Conservation (phyloP, 2,797 vertebrate species). For the Thamnophis elegans region DNA sequence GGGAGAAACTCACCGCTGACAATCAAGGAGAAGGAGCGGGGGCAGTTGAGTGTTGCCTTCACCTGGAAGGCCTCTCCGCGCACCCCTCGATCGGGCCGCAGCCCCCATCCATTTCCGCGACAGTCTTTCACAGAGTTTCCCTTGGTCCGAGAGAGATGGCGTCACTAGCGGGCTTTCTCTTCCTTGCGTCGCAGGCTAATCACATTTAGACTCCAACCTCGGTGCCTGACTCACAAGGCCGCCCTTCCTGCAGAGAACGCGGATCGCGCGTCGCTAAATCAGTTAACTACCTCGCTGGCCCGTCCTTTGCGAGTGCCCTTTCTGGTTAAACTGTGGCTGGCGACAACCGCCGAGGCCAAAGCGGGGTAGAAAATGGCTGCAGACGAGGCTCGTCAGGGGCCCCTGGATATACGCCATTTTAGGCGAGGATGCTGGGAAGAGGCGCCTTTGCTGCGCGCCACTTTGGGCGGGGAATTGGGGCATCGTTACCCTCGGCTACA, state of each 20-base stretch:
- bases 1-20: background rate
- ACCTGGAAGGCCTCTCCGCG: background rate
- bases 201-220: background rate
- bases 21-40: background rate
- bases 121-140: background rate
- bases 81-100: background rate
- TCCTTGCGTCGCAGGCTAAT: background rate
- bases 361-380: background rate
- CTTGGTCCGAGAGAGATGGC: background rate
- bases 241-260: background rate
- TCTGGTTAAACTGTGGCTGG: background rate
- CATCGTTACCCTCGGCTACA: background rate
- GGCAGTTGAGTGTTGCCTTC: no score
- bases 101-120: constrained; percentile 19
- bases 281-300: background rate
- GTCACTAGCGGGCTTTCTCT: background rate
- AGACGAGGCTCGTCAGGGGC: background rate
- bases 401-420: background rate
- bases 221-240: background rate
- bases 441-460: background rate
- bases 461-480: background rate
- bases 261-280: background rate
- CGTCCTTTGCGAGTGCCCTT: background rate
- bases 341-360: background rate
- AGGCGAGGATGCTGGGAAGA: background rate